Percentiles rank a stretch among this genome's conserved stretches.
These are phyloP conservation scores for Procambarus virginalis DNA, from an alignment of 1,140 invertebrate genomes.

Conservation along the genomic window DNA sequence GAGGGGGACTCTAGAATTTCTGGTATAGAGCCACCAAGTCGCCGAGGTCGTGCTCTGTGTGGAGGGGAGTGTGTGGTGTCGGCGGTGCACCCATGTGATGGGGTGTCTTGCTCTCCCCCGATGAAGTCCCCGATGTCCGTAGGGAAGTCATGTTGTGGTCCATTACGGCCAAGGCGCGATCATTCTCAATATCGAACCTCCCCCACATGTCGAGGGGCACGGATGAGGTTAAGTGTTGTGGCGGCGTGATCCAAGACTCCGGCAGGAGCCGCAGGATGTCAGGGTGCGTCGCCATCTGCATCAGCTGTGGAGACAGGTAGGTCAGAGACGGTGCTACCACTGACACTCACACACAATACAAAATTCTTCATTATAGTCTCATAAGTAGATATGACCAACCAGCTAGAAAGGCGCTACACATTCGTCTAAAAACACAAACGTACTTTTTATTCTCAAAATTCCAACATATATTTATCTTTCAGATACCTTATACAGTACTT, in stretches of 20 bases:
- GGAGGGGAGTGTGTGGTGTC: slow-evolving; percentile 61
- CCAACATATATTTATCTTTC: neutral
- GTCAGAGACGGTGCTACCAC: neutral
- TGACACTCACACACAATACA: neutral
- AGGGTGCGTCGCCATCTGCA: slow-evolving; percentile 3
- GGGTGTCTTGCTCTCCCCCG: too few species aligned
- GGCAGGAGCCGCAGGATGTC: slow-evolving; percentile 31
- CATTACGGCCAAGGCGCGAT: slow-evolving; percentile 8
- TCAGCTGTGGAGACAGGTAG: neutral
- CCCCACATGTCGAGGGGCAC: slow-evolving; percentile 33
- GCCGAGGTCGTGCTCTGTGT: slow-evolving; percentile 57
- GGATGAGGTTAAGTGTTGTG: neutral
- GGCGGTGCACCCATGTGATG: slow-evolving; percentile 3
- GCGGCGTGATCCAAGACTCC: slow-evolving; percentile 21
- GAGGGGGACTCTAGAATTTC: slow-evolving; percentile 59
- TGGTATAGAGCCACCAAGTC: slow-evolving; percentile 56
- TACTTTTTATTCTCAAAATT: neutral
- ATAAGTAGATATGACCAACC: too few species aligned
- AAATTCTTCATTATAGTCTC: neutral
- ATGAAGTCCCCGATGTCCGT: slow-evolving; percentile 7
- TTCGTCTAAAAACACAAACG: too few species aligned
- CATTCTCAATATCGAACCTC: slow-evolving; percentile 40
- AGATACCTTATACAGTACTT: neutral
- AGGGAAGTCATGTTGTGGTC: neutral
- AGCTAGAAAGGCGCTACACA: too few species aligned